These are phyloP conservation scores for Agelas oroides DNA, from an alignment of 37 sponge, comb jelly and placozoan genomes.

Conservation along the genomic window DNA sequence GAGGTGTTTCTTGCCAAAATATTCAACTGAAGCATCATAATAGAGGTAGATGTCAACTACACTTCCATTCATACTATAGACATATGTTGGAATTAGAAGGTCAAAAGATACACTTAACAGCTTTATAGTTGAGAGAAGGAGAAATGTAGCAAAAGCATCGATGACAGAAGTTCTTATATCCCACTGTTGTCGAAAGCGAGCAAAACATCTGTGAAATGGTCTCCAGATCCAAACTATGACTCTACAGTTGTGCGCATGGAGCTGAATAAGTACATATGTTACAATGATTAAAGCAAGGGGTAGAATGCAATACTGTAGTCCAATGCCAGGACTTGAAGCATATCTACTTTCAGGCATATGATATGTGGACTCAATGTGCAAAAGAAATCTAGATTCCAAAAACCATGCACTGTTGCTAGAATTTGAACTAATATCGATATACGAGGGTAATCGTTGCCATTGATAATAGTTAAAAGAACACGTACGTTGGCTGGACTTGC, in stretches of 20 bases:
- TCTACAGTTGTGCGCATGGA: background rate
- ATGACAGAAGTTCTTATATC: conserved; percentile 20
- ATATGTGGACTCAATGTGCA: background rate
- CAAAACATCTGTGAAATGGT: background rate
- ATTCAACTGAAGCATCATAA: conserved; percentile 20
- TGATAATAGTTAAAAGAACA: background rate
- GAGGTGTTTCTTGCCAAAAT: conserved; percentile 13
- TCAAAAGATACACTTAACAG: conserved; percentile 34
- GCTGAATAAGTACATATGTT: background rate
- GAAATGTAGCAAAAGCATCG: conserved; percentile 49
- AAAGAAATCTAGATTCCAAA: conserved; percentile 33
- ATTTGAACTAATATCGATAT: background rate
- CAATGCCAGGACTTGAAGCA: conserved; percentile 13
- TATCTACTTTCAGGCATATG: conserved; percentile 7
- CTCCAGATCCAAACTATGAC: background rate
- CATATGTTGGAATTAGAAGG: conserved; percentile 3
- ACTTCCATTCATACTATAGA: background rate
- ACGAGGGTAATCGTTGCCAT: background rate
- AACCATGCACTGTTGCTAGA: background rate
- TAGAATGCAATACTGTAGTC: conserved; percentile 34
- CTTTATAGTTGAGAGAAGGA: conserved; percentile 36
- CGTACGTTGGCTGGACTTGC: background rate
- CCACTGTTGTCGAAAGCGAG: conserved; percentile 4
- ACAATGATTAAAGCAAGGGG: conserved; percentile 21
- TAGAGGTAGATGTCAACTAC: background rate